These are phyloP conservation scores for Triplophysa siluroides DNA, from an alignment of 2,113 vertebrate species.

Conservation along the genomic window DNA sequence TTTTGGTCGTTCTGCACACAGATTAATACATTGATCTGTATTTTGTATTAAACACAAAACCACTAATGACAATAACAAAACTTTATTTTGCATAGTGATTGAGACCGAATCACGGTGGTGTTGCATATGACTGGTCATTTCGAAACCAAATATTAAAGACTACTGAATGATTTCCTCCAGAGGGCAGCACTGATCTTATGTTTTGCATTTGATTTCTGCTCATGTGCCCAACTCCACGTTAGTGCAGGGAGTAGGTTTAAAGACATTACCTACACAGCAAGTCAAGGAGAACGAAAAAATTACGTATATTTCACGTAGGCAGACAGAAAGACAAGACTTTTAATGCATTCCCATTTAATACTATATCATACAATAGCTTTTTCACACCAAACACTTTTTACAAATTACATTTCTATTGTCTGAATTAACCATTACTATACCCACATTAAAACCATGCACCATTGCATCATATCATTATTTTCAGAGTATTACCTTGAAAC, in stretches of 20 bases:
- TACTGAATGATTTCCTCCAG: neutral
- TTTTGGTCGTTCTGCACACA: neutral
- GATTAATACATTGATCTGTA: no score
- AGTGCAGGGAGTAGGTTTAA: no score
- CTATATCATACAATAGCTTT: conserved; percentile 38
- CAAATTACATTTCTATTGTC: conserved; percentile 41
- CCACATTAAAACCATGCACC: conserved; percentile 54
- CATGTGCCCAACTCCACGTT: neutral
- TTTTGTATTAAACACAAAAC: neutral
- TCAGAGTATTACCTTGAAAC: conserved; percentile 46
- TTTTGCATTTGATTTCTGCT: neutral
- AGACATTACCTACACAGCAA: no score
- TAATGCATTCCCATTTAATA: conserved; percentile 55
- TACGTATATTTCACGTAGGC: neutral
- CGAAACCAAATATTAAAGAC: neutral
- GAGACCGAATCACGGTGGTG: neutral
- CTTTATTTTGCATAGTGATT: neutral
- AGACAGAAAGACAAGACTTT: neutral
- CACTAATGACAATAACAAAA: neutral
- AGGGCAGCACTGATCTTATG: conserved; percentile 12
- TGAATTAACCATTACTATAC: conserved; percentile 41
- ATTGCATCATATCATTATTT: conserved; percentile 33
- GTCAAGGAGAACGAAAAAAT: no score
- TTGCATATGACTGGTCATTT: neutral
- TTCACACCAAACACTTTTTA: conserved; percentile 40